Conservation (phyloP, 2,888 invertebrate species). For the Apantesis nais region DNA sequence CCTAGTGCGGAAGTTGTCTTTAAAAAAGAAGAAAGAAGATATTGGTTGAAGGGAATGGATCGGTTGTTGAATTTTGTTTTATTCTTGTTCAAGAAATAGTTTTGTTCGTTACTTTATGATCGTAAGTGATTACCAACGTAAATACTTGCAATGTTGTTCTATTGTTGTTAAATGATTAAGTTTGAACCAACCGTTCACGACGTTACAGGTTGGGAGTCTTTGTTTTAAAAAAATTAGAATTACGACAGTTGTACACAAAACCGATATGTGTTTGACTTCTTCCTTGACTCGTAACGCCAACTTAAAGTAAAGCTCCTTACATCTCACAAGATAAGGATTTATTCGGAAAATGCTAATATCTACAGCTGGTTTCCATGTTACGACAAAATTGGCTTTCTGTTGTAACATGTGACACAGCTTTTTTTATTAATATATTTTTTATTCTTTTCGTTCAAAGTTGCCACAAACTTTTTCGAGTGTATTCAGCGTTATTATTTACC, state of each 20-base stretch:
- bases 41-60: too few species aligned
- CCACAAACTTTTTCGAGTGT: not conserved
- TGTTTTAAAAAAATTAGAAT: not conserved
- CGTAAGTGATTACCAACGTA: too few species aligned
- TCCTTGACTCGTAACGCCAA: slow-evolving; percentile 22
- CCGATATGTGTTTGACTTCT: slow-evolving; percentile 18
- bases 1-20: too few species aligned
- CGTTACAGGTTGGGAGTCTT: too few species aligned
- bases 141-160: too few species aligned
- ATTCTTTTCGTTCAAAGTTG: not conserved
- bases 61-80: too few species aligned
- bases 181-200: too few species aligned
- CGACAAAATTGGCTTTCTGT: not conserved
- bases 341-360: slow-evolving; percentile 38
- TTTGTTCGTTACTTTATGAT: too few species aligned
- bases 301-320: slow-evolving; percentile 37
- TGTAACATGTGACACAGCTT: not conserved
- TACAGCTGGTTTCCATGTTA: slow-evolving; percentile 19
- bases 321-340: slow-evolving; percentile 25
- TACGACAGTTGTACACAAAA: not conserved
- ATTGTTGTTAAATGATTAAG: too few species aligned
- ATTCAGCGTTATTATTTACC: not conserved
- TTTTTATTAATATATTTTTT: not conserved
- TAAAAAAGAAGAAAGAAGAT: too few species aligned
- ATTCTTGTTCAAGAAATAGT: too few species aligned